A percentile compares a stretch with the other conserved stretches of the same genome.
These are phyloP conservation scores for Mus caroli DNA, from an alignment of 2,797 vertebrate species.

Conservation along the genomic window DNA sequence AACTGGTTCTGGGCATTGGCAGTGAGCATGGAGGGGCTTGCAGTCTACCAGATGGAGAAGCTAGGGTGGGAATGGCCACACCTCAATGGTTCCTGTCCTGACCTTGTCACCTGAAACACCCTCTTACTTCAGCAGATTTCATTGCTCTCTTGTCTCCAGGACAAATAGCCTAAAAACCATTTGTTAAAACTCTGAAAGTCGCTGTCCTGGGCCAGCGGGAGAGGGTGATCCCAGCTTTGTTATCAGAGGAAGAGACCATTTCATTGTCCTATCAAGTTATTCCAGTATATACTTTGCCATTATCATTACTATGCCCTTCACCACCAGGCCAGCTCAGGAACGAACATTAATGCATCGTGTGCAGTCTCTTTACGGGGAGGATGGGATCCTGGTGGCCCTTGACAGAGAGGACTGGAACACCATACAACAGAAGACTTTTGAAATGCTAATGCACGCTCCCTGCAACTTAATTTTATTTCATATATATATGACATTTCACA, in stretches of 20 bases:
- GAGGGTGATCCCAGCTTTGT: slow-evolving; percentile 57
- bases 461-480: slow-evolving; percentile 88
- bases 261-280: slow-evolving; percentile 74
- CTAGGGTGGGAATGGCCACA: fast-evolving
- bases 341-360: slow-evolving; percentile 51
- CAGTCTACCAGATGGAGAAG: background rate
- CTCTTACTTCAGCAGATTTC: slow-evolving; percentile 40
- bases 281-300: slow-evolving; percentile 73
- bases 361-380: slow-evolving; percentile 74
- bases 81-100: background rate
- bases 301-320: slow-evolving; percentile 77
- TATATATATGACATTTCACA: slow-evolving; percentile 89
- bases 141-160: slow-evolving; percentile 45
- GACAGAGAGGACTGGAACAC: slow-evolving; percentile 69
- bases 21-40: background rate
- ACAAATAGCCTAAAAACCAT: slow-evolving; percentile 60
- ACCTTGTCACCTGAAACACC: background rate
- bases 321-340: background rate
- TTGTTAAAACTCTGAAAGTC: slow-evolving; percentile 72
- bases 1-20: background rate
- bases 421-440: slow-evolving; percentile 82
- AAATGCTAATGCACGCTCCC: slow-evolving; percentile 87
- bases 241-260: slow-evolving; percentile 58
- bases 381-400: slow-evolving; percentile 81
- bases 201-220: slow-evolving; percentile 50